Conservation (phyloP, 2,113 vertebrate species). For the Calonectris borealis region DNA sequence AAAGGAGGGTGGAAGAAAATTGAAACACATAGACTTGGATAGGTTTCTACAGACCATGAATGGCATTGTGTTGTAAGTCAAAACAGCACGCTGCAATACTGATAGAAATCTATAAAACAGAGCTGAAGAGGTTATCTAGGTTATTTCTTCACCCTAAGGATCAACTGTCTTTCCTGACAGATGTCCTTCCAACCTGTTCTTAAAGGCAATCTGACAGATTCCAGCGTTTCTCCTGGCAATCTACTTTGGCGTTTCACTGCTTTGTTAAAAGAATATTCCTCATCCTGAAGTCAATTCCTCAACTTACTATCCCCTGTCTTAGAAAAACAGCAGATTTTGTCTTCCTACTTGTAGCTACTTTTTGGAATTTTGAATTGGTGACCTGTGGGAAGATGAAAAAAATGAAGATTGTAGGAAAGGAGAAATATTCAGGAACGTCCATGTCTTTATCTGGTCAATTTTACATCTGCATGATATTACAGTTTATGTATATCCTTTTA, state of each 20-base stretch:
- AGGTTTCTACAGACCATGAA: background rate
- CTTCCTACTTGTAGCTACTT: background rate
- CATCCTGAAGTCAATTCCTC: background rate
- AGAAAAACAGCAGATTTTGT: background rate
- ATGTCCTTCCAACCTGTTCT: background rate
- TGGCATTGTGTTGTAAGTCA: background rate
- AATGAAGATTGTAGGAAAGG: background rate
- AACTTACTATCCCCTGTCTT: background rate
- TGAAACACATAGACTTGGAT: background rate
- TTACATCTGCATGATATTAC: background rate
- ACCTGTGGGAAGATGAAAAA: background rate
- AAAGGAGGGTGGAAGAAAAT: background rate
- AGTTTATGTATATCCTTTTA: background rate
- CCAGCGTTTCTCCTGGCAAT: background rate
- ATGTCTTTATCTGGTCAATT: background rate
- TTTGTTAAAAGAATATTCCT: background rate
- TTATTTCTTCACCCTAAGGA: background rate
- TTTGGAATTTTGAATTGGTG: background rate
- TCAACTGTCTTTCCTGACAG: background rate
- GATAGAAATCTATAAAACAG: background rate
- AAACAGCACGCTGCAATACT: background rate
- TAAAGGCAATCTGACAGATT: background rate
- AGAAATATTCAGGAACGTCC: background rate
- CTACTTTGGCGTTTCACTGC: background rate
- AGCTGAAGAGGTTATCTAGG: background rate